Percentiles rank a stretch among this genome's conserved stretches.
phyloP scores from a whole-genome alignment of 2,888 invertebrate genomes.

The Pachycephus smyrnensis region DNA sequence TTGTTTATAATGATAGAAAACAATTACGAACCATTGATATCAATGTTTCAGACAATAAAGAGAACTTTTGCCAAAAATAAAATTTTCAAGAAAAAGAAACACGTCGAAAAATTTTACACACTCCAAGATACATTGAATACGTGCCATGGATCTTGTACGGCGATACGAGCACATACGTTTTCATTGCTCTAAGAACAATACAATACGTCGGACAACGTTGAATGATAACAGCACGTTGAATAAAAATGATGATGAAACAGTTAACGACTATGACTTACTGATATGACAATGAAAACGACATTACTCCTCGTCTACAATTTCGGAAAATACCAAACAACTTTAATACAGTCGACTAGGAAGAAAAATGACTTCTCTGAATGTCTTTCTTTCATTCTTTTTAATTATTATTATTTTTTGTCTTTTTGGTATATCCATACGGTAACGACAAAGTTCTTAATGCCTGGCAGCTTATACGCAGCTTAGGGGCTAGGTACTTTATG shows the following conservation, averaged over 20 bases:
- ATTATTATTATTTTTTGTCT: conserved; percentile 17
- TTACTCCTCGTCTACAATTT: not conserved
- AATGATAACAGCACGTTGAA: not conserved
- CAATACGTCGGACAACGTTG: not conserved
- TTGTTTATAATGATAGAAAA: not conserved
- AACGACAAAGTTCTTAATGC: conserved; percentile 9
- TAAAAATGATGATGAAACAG: not conserved
- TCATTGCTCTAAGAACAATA: not conserved
- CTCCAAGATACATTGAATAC: not conserved
- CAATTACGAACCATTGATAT: not conserved
- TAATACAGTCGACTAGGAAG: conserved; percentile 56
- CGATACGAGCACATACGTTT: not conserved
- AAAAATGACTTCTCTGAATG: conserved; percentile 31
- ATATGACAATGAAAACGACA: not conserved
- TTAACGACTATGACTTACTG: not conserved
- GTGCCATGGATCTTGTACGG: not conserved
- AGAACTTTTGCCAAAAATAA: not conserved
- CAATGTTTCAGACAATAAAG: not conserved
- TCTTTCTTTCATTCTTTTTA: conserved; percentile 21
- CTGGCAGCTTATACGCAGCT: not conserved
- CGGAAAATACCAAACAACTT: conserved; percentile 47
- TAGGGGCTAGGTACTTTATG: not conserved
- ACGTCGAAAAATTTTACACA: not conserved
- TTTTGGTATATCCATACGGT: conserved; percentile 43
- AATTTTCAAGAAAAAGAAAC: not conserved